These are phyloP conservation scores for Origma solitaria DNA, from an alignment of 2,113 vertebrate species.

Conservation along the genomic window DNA sequence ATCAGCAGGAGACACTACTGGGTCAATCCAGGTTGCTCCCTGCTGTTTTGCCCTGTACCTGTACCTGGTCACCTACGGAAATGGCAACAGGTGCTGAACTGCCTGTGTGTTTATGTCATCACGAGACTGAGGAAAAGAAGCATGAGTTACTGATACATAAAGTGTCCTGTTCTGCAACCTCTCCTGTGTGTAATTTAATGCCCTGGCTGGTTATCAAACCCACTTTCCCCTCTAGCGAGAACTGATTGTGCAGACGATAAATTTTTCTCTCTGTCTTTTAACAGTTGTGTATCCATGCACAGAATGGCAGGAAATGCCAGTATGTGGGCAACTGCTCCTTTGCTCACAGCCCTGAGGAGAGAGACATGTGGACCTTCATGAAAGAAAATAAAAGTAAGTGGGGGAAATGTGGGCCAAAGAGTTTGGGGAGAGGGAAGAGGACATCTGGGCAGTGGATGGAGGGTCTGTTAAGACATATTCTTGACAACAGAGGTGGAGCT, in stretches of 20 bases:
- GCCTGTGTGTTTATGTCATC: not conserved
- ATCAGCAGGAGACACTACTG: not conserved
- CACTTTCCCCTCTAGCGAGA: not conserved
- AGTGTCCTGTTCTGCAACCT: not conserved
- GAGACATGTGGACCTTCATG: conserved; percentile 97
- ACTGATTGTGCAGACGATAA: not conserved
- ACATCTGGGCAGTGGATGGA: not conserved
- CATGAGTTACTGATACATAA: not conserved
- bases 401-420: not conserved
- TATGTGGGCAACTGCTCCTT: conserved; percentile 91
- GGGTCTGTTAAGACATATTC: not conserved
- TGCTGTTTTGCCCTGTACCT: not conserved
- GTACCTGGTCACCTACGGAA: accelerated
- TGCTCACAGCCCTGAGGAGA: conserved; percentile 92
- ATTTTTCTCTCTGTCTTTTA: conserved; percentile 7
- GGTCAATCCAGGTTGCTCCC: not conserved
- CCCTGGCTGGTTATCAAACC: not conserved
- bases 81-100: not conserved
- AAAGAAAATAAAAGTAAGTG: conserved; percentile 91
- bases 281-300: conserved; percentile 89
- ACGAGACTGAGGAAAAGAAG: not conserved
- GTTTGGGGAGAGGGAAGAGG: not conserved
- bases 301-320: conserved; percentile 86
- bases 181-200: not conserved
- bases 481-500: not conserved